Percentiles rank a stretch among this genome's conserved stretches.
Evolutionary conservation across 2,113 vertebrate genomes (phyloP).

Genomic region (Bagarius yarrelli): DNA sequence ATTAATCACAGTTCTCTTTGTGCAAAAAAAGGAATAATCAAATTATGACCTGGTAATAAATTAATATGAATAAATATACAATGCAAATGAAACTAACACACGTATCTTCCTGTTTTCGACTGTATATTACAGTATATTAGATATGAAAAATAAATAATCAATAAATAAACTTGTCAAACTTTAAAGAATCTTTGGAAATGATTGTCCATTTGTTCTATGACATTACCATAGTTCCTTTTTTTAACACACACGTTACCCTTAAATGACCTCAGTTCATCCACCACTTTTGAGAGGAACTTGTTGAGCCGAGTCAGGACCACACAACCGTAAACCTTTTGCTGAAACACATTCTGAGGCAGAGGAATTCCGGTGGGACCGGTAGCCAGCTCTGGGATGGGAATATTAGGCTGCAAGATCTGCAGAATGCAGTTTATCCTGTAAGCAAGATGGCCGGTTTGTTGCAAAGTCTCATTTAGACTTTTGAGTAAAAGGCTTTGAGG

Average conservation of each 20-base stretch:
- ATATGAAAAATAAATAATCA: conserved; percentile 64
- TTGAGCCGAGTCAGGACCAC: conserved; percentile 68
- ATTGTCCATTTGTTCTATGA: conserved; percentile 31
- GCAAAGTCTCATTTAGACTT: neutral
- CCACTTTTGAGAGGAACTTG: conserved; percentile 59
- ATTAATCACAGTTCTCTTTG: neutral
- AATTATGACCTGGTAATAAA: conserved; percentile 42
- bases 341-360: conserved; percentile 68
- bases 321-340: conserved; percentile 76
- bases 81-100: neutral
- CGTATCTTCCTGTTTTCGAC: neutral
- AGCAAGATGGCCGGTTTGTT: conserved; percentile 41
- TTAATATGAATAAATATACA: conserved; percentile 18
- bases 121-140: neutral
- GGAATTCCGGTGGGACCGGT: conserved; percentile 59
- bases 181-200: neutral
- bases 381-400: conserved; percentile 58
- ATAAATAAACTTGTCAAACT: conserved; percentile 69
- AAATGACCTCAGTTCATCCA: conserved; percentile 60
- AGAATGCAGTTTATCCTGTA: conserved; percentile 50
- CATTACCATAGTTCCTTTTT: neutral
- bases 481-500: conserved; percentile 52
- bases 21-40: conserved; percentile 1
- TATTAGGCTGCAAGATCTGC: conserved; percentile 67
- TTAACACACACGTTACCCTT: conserved; percentile 56